Percentiles rank a stretch among this genome's conserved stretches.
phyloP scores from a whole-genome alignment of 2,797 vertebrate genomes.

The Capromys pilorides region DNA sequence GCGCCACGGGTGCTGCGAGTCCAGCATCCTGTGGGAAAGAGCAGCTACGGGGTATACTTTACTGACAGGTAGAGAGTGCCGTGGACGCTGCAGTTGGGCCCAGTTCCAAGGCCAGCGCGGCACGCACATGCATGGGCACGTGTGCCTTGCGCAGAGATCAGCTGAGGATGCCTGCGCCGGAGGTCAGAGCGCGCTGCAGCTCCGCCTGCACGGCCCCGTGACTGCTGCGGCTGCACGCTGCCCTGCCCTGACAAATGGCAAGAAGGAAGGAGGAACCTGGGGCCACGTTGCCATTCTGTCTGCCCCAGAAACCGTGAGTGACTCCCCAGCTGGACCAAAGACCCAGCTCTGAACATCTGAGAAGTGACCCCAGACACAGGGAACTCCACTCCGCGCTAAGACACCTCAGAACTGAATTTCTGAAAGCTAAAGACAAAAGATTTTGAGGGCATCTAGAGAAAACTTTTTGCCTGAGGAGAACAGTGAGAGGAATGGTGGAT shows the following conservation, averaged over 20 bases:
- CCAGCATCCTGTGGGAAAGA: not conserved
- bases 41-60: not conserved
- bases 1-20: not conserved
- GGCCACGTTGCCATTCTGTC: too few species aligned
- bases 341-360: not conserved
- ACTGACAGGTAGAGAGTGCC: not conserved
- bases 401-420: not conserved
- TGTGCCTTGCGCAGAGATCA: not conserved
- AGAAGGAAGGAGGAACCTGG: not conserved
- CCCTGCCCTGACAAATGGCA: too few species aligned
- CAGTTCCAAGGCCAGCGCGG: not conserved
- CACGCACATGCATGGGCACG: not conserved
- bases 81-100: too few species aligned
- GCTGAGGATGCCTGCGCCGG: not conserved
- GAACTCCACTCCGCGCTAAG: not conserved
- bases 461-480: not conserved
- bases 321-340: not conserved
- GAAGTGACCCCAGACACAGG: not conserved
- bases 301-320: fast-evolving
- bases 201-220: not conserved
- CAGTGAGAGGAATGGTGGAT: not conserved
- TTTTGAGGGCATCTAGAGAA: not conserved
- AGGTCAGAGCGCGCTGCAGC: not conserved
- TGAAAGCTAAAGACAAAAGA: not conserved
- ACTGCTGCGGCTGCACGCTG: too few species aligned